Evolutionary conservation across 2,888 invertebrate species (phyloP).

Genomic region (Drosophila pseudotakahashii): DNA sequence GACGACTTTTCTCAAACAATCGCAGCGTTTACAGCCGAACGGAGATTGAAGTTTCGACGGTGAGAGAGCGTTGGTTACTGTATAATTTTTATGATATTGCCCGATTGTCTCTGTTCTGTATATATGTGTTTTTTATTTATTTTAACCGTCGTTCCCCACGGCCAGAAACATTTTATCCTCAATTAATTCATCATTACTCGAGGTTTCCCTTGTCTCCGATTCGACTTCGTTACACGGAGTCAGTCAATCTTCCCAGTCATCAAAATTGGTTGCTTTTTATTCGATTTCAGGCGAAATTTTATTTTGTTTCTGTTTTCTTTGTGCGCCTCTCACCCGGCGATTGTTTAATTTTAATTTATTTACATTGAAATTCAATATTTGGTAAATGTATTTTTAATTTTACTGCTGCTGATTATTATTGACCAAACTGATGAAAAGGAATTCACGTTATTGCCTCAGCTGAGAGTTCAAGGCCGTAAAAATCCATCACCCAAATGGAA

Average conservation of each 20-base stretch:
- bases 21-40: slow-evolving; percentile 4
- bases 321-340: slow-evolving; percentile 3
- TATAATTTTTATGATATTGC: slow-evolving; percentile 81
- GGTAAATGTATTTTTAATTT: slow-evolving; percentile 74
- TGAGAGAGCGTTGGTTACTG: slow-evolving; percentile 60
- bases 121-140: slow-evolving; percentile 23
- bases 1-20: slow-evolving; percentile 19
- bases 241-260: slow-evolving; percentile 50
- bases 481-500: slow-evolving; percentile 41
- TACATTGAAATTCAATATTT: slow-evolving; percentile 82
- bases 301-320: slow-evolving; percentile 22
- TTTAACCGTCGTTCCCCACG: slow-evolving; percentile 51
- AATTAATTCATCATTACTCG: slow-evolving; percentile 81
- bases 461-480: slow-evolving; percentile 29
- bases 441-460: slow-evolving; percentile 37
- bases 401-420: slow-evolving; percentile 63
- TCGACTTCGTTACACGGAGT: slow-evolving; percentile 16
- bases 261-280: slow-evolving; percentile 71
- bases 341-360: slow-evolving; percentile 73
- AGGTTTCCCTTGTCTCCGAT: slow-evolving; percentile 47
- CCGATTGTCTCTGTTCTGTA: slow-evolving; percentile 50
- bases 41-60: slow-evolving; percentile 10
- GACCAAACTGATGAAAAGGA: slow-evolving; percentile 49
- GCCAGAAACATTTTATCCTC: slow-evolving; percentile 70
- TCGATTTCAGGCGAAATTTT: slow-evolving; percentile 74